phyloP scores from a whole-genome alignment of 2,113 vertebrate genomes.

The Eptesicus fuscus region DNA sequence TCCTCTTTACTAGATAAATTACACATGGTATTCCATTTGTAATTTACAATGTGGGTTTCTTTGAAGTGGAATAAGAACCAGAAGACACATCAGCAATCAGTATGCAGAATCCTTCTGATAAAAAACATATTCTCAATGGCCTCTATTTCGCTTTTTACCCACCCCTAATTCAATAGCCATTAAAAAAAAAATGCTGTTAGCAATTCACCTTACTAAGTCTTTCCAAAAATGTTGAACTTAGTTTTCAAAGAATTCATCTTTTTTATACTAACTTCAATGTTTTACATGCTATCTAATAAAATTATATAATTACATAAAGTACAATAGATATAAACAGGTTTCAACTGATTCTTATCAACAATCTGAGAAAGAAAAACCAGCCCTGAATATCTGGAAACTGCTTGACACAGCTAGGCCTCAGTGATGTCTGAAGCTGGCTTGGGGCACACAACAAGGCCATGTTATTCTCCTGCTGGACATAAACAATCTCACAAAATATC shows the following conservation, averaged over 20 bases:
- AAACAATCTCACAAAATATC: constrained; percentile 28
- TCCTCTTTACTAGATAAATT: neutral
- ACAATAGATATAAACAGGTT: neutral
- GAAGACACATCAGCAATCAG: neutral
- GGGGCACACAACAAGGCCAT: neutral
- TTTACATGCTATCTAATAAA: neutral
- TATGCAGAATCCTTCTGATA: neutral
- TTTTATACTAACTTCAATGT: neutral
- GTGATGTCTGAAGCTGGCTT: neutral
- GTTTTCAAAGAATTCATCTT: neutral
- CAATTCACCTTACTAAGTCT: neutral
- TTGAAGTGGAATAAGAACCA: neutral
- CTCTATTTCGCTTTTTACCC: neutral
- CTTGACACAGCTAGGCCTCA: neutral
- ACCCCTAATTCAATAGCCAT: neutral
- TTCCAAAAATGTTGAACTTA: constrained; percentile 3
- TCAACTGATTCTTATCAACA: neutral
- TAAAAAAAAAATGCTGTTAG: constrained; percentile 11
- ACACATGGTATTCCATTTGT: neutral
- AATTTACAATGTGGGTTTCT: neutral
- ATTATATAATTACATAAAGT: neutral
- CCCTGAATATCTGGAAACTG: neutral
- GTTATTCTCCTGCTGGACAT: neutral
- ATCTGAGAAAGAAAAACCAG: neutral
- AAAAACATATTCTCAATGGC: neutral